Conservation (phyloP, 2,888 invertebrate species). For the Hesperia comma region DNA sequence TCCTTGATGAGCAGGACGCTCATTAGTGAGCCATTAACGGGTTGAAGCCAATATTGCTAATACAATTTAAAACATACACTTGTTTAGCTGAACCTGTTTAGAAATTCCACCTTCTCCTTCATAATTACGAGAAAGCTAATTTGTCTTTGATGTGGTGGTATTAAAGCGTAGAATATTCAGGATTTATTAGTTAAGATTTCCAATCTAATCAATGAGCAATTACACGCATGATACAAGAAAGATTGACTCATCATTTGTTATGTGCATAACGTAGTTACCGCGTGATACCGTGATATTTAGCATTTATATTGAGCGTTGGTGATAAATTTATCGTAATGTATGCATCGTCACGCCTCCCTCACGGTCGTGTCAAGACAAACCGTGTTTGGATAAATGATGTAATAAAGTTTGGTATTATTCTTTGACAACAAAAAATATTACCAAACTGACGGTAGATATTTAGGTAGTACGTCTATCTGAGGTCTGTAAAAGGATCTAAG, state of each 20-base stretch:
- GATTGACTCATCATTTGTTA: constrained; percentile 20
- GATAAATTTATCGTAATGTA: constrained; percentile 44
- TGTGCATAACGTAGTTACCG: constrained; percentile 3
- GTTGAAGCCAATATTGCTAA: too few species aligned
- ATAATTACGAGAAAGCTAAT: too few species aligned
- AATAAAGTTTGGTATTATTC: background rate
- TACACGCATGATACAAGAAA: constrained; percentile 6
- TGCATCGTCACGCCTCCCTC: constrained; percentile 42
- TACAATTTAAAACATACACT: too few species aligned
- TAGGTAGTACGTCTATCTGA: too few species aligned
- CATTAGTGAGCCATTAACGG: too few species aligned
- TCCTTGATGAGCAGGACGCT: too few species aligned
- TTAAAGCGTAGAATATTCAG: background rate
- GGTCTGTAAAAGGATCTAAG: too few species aligned
- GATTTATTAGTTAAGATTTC: background rate
- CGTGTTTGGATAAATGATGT: background rate
- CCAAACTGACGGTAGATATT: too few species aligned
- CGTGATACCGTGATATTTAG: constrained; percentile 30
- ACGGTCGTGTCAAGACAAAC: background rate
- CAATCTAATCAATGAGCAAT: background rate
- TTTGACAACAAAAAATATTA: background rate
- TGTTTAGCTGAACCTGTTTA: too few species aligned
- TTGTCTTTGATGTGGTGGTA: background rate
- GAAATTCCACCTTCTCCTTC: too few species aligned
- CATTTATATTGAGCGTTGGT: constrained; percentile 37